Evolutionary conservation across 1,140 invertebrate genomes (phyloP), one percentile per base, ranked within the genome.

Genomic region (Doryteuthis pealeii): DNA sequence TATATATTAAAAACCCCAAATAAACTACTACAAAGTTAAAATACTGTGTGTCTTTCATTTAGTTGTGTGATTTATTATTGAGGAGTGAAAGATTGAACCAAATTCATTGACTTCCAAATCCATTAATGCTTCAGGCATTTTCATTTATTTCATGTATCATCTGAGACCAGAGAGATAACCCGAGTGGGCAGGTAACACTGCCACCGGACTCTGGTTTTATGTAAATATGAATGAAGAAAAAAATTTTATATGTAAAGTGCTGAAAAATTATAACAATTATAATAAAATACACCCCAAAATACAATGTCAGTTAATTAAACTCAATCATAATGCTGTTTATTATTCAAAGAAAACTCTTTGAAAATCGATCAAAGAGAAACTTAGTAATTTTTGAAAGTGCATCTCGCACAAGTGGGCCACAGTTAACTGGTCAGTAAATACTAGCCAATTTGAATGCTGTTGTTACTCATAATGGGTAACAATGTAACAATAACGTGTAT

Each of bases 41-140:
- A 62, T 62, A 62, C 54, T 62, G 54, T 62, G 54, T 62, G 54
- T 62, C 54, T 62, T 62, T 62, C 54, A 62, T 62, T 62, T 62
- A 62, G 54, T 62, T 62, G 22, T 62, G 26, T 5, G 18, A 62
- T 62, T 28, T n/a, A 22, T 62, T n/a, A 22, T n/a, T 15, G 22
- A 49, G 54, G 54, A 62, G 54, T 62, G 54, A 62, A 62, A 62
- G 54, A 62, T 62, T n/a, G 35, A 40, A 40, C 3, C 35, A 62
- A 49, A 62, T 62, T 62, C 54, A 62, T 62, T 62, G 54, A 62
- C 54, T 62, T 62, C 54, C 54, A 62, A 62, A 62, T 62, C 18
- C 54, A 62, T 62, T 6, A 62, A 28, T 62, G 54, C 54, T 62
- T n/a, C 12, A 62, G 54, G 35, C 35, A 40, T 40, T 40, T 40